Percentiles rank a stretch among this genome's conserved stretches.
These are phyloP conservation scores for Heterodera filipjevi DNA, from an alignment of 2,888 invertebrate species.

Conservation along the genomic window DNA sequence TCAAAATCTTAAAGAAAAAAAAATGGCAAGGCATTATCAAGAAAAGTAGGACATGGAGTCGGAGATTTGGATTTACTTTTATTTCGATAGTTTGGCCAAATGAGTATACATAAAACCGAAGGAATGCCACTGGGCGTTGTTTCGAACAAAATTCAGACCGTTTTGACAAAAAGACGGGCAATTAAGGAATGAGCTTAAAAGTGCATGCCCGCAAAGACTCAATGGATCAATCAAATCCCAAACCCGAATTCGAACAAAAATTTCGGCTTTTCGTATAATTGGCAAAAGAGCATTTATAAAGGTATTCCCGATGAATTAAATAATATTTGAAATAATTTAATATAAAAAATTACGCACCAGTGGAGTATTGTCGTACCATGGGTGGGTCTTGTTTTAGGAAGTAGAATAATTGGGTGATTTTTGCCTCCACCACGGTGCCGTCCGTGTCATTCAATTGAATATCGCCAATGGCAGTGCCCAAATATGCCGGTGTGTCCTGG, in stretches of 20 bases:
- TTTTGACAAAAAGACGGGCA: too few species aligned
- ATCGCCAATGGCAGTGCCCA: constrained; percentile 62
- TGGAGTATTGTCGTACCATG: constrained; percentile 54
- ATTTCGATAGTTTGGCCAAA: too few species aligned
- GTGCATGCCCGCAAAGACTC: too few species aligned
- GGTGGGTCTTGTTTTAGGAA: constrained; percentile 61
- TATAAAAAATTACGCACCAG: constrained; percentile 34
- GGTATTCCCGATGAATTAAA: background rate
- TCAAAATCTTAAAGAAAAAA: constrained; percentile 38
- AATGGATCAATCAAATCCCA: too few species aligned
- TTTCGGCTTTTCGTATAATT: background rate
- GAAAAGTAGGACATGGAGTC: too few species aligned
- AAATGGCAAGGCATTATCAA: too few species aligned
- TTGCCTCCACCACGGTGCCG: constrained; percentile 54
- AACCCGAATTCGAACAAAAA: too few species aligned
- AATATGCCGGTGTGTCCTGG: constrained; percentile 63
- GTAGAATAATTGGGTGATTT: constrained; percentile 59
- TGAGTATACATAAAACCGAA: too few species aligned
- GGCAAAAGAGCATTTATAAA: background rate
- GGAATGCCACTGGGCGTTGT: too few species aligned
- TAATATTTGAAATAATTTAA: background rate
- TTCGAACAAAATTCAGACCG: too few species aligned
- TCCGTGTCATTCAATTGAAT: constrained; percentile 51
- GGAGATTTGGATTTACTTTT: too few species aligned
- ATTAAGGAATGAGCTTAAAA: too few species aligned